Base-by-base conservation (phyloP, 2,113 vertebrate genomes). In the Aegithalos caudatus region DNA sequence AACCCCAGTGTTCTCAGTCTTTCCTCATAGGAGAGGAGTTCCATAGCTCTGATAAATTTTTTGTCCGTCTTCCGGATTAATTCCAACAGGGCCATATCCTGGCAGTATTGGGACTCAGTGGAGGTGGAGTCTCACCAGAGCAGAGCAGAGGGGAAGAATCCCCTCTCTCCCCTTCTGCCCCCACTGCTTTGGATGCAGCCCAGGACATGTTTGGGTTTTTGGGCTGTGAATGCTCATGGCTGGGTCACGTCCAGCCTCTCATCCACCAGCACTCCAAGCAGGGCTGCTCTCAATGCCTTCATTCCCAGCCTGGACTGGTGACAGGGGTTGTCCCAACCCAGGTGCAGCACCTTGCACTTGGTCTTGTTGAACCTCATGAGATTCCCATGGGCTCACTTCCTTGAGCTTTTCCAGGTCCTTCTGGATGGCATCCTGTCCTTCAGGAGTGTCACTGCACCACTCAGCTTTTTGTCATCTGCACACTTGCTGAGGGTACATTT, bases 281-380 rank as follows among this genome's bases (percentile, higher is more conserved):
- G 27, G 31, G 18, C 27, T 65, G 27, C 22, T 81, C 22, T 28
- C 2, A 2, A 15, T 33, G 6, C 14, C 7, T 58, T 65, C 33
- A 28, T 28, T 2, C 3, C 27, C 33, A 37, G 31, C 25, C 42
- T 72, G 22, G 23, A 23, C 1, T 27, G 4, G 11, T 20, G 20
- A 1, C 7, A 6, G 12, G 7, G 4, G 0, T 9, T 42, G 18
- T 4, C 51, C 11, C 0, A 7, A 7, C 3, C 7, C 21, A 22
- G 25, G 14, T 6, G 11, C 42, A 72, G 19, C 14, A 37, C 12
- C 4, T 24, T 57, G 37, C 18, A 33, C 31, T 66, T 44, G 37
- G 18, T 2, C 10, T 27, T 77, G 21, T 51, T 50, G 6, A 67
- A 60, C 1, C 4, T 28, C 15, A 12, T 73, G 15, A 33, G 2